Percentiles rank a stretch among this genome's conserved stretches.
Evolutionary conservation across 2,113 vertebrate genomes (phyloP).

Genomic region (Gopherus evgoodei): DNA sequence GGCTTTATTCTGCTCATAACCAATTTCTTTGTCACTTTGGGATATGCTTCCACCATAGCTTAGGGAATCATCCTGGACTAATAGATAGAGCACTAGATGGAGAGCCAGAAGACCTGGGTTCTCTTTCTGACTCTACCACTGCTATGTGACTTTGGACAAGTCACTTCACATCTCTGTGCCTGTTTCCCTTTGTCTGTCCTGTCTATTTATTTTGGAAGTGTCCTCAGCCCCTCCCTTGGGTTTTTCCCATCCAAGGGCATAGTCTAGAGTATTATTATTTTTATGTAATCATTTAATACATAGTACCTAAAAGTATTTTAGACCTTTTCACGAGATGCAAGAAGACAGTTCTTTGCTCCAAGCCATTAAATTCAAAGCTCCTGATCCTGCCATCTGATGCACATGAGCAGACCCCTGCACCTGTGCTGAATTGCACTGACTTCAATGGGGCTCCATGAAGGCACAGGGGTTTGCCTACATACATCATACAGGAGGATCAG

Average conservation of each 20-base stretch:
- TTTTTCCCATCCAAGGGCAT: neutral
- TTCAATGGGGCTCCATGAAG: neutral
- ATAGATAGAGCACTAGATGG: neutral
- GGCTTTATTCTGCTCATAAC: constrained; percentile 22
- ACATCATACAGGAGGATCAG: neutral
- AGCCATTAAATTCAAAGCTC: neutral
- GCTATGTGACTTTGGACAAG: neutral
- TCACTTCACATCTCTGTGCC: neutral
- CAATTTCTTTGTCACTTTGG: constrained; percentile 17
- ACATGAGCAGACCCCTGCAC: neutral
- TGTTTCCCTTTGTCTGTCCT: neutral
- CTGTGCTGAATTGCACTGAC: neutral
- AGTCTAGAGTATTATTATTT: neutral
- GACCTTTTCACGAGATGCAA: neutral
- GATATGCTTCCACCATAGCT: neutral
- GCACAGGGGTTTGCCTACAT: rapidly evolving
- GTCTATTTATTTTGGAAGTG: neutral
- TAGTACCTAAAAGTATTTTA: neutral
- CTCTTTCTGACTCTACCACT: constrained; percentile 17
- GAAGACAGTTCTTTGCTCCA: neutral
- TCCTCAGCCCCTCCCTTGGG: neutral
- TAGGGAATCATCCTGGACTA: neutral
- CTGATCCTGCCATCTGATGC: neutral
- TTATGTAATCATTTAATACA: constrained; percentile 9
- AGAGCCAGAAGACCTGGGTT: constrained; percentile 23